Percentiles rank a stretch among this genome's conserved stretches.
Evolutionary conservation across 2,888 invertebrate genomes (phyloP).

Genomic region (Itoplectis maculator): DNA sequence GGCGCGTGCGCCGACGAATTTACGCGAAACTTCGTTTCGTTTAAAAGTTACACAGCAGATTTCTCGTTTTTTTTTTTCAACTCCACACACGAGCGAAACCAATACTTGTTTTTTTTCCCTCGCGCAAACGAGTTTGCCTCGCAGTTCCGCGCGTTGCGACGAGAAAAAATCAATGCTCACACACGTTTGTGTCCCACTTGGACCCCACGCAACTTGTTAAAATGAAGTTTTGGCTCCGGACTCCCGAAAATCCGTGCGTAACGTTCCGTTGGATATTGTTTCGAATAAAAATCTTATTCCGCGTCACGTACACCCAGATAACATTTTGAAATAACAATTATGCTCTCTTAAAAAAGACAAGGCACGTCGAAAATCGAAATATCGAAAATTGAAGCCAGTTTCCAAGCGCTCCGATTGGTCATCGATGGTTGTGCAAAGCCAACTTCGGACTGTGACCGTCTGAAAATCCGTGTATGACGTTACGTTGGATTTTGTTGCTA

Average conservation of each 20-base stretch:
- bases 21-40: slow-evolving; percentile 18
- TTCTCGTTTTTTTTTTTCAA: slow-evolving; percentile 4
- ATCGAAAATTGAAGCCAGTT: too few species aligned
- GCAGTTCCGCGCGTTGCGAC: slow-evolving; percentile 19
- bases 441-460: too few species aligned
- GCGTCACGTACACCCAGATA: too few species aligned
- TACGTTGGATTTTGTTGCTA: too few species aligned
- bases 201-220: not conserved
- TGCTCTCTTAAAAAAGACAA: too few species aligned
- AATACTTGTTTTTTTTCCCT: not conserved
- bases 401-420: too few species aligned
- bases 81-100: slow-evolving; percentile 7
- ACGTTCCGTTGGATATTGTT: not conserved
- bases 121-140: slow-evolving; percentile 16
- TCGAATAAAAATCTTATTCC: too few species aligned
- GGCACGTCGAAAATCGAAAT: too few species aligned
- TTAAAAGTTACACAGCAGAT: slow-evolving; percentile 29
- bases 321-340: too few species aligned
- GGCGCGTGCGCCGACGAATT: slow-evolving; percentile 20
- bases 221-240: not conserved
- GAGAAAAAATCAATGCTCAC: slow-evolving; percentile 28
- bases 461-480: too few species aligned
- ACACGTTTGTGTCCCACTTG: not conserved
- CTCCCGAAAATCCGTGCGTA: not conserved
- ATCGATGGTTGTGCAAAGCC: too few species aligned